A percentile compares a stretch with the other conserved stretches of the same genome.
These are phyloP conservation scores for Wiebesia pumilae DNA, from an alignment of 1,140 invertebrate species.

Conservation along the genomic window DNA sequence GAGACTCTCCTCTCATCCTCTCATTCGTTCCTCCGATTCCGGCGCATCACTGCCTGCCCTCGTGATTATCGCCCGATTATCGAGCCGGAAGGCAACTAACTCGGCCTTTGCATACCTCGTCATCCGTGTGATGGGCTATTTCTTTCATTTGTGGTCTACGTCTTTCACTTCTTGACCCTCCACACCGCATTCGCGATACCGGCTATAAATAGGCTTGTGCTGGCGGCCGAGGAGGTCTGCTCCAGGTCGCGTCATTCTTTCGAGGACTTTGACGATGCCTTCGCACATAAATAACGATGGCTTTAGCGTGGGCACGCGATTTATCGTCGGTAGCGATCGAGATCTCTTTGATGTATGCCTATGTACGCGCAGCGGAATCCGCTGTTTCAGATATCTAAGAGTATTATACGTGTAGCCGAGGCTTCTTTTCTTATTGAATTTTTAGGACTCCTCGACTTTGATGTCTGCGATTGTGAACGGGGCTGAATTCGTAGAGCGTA, in stretches of 20 bases:
- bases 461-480: not conserved
- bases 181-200: not conserved
- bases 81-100: not conserved
- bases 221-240: not conserved
- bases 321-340: not conserved
- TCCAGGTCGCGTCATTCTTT: not conserved
- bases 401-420: not conserved
- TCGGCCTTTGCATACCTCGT: not conserved
- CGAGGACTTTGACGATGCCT: slow-evolving; percentile 4
- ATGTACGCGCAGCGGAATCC: not conserved
- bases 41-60: not conserved
- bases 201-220: not conserved
- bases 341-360: not conserved
- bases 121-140: not conserved
- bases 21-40: not conserved
- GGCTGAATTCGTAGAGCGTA: not conserved
- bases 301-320: not conserved
- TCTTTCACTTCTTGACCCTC: not conserved
- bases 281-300: slow-evolving; percentile 18
- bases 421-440: not conserved
- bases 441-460: not conserved
- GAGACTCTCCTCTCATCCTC: not conserved
- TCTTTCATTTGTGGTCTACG: not conserved
- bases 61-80: slow-evolving; percentile 20
- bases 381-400: not conserved